phyloP scores from a whole-genome alignment of 2,888 invertebrate species.

The Bursaphelenchus okinawaensis region DNA sequence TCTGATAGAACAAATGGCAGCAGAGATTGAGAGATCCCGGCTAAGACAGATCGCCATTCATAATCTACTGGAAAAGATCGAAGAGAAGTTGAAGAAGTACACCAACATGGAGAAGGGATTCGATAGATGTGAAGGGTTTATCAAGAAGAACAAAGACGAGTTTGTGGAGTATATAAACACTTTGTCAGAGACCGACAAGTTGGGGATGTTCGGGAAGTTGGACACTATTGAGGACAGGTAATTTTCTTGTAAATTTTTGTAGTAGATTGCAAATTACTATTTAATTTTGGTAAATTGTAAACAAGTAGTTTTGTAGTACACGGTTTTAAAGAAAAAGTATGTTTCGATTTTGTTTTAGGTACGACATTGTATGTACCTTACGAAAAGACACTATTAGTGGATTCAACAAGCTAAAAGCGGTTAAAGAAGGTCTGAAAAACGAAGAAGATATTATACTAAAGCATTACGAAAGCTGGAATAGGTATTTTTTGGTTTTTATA shows the following conservation, averaged over 20 bases:
- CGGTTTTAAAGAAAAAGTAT: no score
- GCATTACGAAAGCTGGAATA: neutral
- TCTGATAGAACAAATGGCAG: slow-evolving; percentile 4
- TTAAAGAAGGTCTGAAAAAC: neutral
- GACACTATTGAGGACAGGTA: neutral
- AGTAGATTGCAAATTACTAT: no score
- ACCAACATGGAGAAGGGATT: neutral
- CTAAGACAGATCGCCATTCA: neutral
- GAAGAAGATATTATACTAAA: neutral
- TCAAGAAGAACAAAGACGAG: neutral
- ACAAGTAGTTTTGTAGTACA: no score
- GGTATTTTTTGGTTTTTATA: no score
- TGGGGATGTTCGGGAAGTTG: neutral
- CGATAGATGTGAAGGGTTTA: neutral
- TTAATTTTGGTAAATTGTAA: no score
- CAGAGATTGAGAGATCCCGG: slow-evolving; percentile 3
- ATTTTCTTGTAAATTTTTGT: neutral
- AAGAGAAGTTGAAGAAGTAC: neutral
- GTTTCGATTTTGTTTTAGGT: no score
- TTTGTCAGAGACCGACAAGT: slow-evolving; percentile 13
- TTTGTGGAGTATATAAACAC: neutral
- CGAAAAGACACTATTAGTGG: neutral
- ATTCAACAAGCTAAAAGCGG: neutral
- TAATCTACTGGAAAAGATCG: neutral
- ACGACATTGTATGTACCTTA: slow-evolving; percentile 2